Evolutionary conservation across 2,888 invertebrate genomes (phyloP), one percentile per base, ranked within the genome.

Genomic region (Leucoma salicis): DNA sequence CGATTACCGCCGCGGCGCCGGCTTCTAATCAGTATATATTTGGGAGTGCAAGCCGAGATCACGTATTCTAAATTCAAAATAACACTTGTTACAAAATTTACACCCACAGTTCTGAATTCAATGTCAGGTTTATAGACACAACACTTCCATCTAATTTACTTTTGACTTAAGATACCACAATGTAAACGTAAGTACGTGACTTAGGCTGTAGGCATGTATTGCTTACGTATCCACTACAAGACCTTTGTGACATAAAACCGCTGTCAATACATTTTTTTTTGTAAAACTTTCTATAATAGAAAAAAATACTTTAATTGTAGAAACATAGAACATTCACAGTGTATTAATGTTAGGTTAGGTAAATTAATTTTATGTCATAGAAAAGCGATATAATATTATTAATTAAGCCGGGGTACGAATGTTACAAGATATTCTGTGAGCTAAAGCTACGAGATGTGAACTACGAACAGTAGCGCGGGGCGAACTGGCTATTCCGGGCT

Each of bases 401-500:
- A 6, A 6, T 27, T 1, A 27, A 27, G n/a, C n/a, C 27, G 27
- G n/a, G 8, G 11, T 10, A 4, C 8, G 21, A 56, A 57, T 49
- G 37, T 55, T 43, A 42, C 42, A 56, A 49, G 39, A 42, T 53
- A 6, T 47, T n/a, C n/a, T n/a, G 46, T 49, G 31, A 27, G 31
- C 43, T 46, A 57, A 51, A 52, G 11, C 8, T 43, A 49, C 55
- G 53, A 55, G 66, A 72, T 75, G 83, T 79, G 70, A 74, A 69
- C 61, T 53, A 48, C 42, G 70, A 64, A 50, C 77, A 63, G 72
- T 67, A 66, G 78, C 73, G 70, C 81, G 75, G 74, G 70, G 74
- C 76, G 60, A 74, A 88, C 88, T 87, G 83, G 74, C 86, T 89
- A 89, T 89, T 89, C 83, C 81, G 74, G 76, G 83, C 74, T 50